Evolutionary conservation across 1,140 invertebrate species (phyloP).

Genomic region (Drosophila nigrodunni): DNA sequence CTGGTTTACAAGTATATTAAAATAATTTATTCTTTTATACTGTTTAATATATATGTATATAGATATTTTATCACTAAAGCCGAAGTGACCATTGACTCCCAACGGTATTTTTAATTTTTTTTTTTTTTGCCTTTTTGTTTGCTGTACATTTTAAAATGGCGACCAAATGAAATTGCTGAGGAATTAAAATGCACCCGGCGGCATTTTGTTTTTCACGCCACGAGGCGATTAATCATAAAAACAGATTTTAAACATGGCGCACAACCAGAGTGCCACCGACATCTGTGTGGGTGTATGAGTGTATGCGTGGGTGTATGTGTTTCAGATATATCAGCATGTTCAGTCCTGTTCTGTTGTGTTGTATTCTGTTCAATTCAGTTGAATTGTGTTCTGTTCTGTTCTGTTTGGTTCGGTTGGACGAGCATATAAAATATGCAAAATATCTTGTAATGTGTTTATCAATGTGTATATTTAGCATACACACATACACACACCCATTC

Average conservation of each 20-base stretch:
- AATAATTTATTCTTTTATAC: too few relatives aligned
- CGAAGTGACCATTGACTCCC: conserved; percentile 15
- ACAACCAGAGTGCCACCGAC: conserved; percentile 18
- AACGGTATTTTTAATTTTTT: background rate
- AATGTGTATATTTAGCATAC: conserved; percentile 59
- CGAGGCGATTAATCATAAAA: conserved; percentile 74
- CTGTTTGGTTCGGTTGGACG: conserved; percentile 9
- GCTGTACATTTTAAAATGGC: conserved; percentile 40
- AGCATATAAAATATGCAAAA: conserved; percentile 76
- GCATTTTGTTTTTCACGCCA: conserved; percentile 55
- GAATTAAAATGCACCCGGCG: conserved; percentile 61
- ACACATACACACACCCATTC: conserved; percentile 1
- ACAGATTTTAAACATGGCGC: conserved; percentile 67
- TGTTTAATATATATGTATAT: background rate
- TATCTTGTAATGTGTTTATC: conserved; percentile 80
- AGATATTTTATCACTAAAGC: background rate
- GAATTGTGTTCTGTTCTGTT: conserved; percentile 1
- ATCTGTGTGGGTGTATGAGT: conserved; percentile 3
- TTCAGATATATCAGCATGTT: conserved; percentile 22
- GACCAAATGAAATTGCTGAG: conserved; percentile 52
- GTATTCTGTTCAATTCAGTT: background rate
- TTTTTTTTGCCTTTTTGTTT: too few relatives aligned
- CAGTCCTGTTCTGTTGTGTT: background rate
- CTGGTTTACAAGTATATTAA: too few relatives aligned
- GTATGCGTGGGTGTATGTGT: conserved; percentile 5